Evolutionary conservation across 2,888 invertebrate genomes (phyloP).

Genomic region (Harpalus rubripes): DNA sequence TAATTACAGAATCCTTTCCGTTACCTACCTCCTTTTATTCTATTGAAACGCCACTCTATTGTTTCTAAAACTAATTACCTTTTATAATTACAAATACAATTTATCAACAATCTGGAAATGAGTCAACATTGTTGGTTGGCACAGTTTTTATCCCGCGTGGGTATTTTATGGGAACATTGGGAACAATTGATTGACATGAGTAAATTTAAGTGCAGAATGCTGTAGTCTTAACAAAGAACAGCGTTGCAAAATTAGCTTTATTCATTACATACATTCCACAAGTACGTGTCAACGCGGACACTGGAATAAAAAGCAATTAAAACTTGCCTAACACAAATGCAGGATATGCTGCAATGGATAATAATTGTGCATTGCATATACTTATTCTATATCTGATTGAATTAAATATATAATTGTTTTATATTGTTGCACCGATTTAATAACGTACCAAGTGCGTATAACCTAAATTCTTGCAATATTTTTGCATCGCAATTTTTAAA

Average conservation of each 20-base stretch:
- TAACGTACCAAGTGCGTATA: not conserved
- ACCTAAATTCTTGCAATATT: no score
- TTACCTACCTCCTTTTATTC: no score
- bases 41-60: not conserved
- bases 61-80: not conserved
- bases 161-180: not conserved
- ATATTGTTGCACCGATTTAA: not conserved
- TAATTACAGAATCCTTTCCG: not conserved
- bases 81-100: not conserved
- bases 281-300: conserved; percentile 27
- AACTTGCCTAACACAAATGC: not conserved
- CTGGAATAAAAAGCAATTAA: conserved; percentile 22
- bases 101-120: conserved; percentile 6
- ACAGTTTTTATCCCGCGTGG: not conserved
- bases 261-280: conserved; percentile 32
- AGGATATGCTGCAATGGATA: not conserved
- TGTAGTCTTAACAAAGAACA: conserved; percentile 44
- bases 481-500: no score
- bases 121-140: not conserved
- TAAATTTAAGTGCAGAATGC: conserved; percentile 50
- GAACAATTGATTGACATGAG: conserved; percentile 32
- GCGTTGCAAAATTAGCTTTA: conserved; percentile 49
- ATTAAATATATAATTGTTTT: not conserved
- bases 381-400: not conserved
- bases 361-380: not conserved